These are phyloP conservation scores for Trachurus trachurus DNA, from an alignment of 2,797 vertebrate genomes.

Conservation along the genomic window DNA sequence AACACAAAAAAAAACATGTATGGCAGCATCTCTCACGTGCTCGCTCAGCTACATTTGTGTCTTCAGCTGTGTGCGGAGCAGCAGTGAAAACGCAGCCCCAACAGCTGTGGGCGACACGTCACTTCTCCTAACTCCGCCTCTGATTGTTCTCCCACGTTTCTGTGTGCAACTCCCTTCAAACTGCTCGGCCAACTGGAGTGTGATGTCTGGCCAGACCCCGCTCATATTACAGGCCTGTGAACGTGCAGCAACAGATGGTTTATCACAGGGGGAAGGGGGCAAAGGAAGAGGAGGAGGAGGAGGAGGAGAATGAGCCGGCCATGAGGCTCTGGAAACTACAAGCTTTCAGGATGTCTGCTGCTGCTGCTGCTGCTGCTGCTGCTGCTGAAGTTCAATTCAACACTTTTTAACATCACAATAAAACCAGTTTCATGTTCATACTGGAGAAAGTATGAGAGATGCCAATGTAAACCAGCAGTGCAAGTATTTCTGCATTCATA, in stretches of 20 bases:
- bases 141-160: conserved; percentile 69
- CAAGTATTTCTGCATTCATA: not conserved
- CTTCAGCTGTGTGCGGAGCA: conserved; percentile 15
- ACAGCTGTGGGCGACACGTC: conserved; percentile 63
- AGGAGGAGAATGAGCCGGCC: conserved; percentile 58
- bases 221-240: conserved; percentile 79
- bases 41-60: conserved; percentile 11
- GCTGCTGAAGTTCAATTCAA: not conserved
- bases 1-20: not conserved
- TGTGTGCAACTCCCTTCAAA: conserved; percentile 59
- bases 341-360: not conserved
- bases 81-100: conserved; percentile 24
- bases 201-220: conserved; percentile 67
- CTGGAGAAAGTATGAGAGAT: not conserved
- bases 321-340: conserved; percentile 38
- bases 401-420: not conserved
- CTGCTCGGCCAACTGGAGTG: conserved; percentile 67
- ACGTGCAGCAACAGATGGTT: conserved; percentile 81
- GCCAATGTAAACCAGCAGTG: not conserved
- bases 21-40: not conserved
- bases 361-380: not conserved
- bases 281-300: conserved; percentile 70
- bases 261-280: conserved; percentile 45
- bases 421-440: not conserved
- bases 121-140: conserved; percentile 66